Percentiles rank a stretch among this genome's conserved stretches.
These are phyloP conservation scores for Drosophila diplacantha DNA, from an alignment of 2,888 invertebrate species.

Conservation along the genomic window DNA sequence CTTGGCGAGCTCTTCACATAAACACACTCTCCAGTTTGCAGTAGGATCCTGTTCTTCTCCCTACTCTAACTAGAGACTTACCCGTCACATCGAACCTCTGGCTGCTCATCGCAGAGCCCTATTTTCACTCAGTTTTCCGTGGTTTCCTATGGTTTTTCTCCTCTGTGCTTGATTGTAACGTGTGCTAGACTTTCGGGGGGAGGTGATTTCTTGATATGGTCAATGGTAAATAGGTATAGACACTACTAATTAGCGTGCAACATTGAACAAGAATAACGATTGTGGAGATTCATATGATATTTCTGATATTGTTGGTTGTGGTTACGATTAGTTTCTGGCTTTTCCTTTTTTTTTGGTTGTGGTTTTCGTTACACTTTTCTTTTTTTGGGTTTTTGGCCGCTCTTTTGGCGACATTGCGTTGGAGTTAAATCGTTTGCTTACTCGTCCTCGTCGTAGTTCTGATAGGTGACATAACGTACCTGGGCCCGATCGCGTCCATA, in stretches of 20 bases:
- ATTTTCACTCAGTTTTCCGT: slow-evolving; percentile 3
- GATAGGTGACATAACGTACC: slow-evolving; percentile 96
- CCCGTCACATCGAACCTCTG: slow-evolving; percentile 37
- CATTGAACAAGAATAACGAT: slow-evolving; percentile 54
- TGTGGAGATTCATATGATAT: slow-evolving; percentile 76
- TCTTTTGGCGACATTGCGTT: slow-evolving; percentile 55
- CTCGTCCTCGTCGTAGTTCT: slow-evolving; percentile 93
- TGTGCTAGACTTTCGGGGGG: slow-evolving; percentile 27
- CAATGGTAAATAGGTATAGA: slow-evolving; percentile 25
- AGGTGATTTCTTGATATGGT: slow-evolving; percentile 41
- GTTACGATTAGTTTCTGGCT: slow-evolving; percentile 30
- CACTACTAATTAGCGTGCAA: slow-evolving; percentile 17
- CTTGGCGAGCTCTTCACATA: slow-evolving; percentile 19
- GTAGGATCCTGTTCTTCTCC: slow-evolving; percentile 17
- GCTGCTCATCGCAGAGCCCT: background rate
- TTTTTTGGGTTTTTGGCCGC: slow-evolving; percentile 59
- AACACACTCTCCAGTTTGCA: slow-evolving; percentile 13
- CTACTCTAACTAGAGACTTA: slow-evolving; percentile 7
- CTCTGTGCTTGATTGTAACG: slow-evolving; percentile 31
- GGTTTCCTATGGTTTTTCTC: slow-evolving; percentile 18
- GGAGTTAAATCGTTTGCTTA: slow-evolving; percentile 70
- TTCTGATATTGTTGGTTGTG: slow-evolving; percentile 78
- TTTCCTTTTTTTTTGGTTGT: slow-evolving; percentile 19
- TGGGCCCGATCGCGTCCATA: slow-evolving; percentile 92
- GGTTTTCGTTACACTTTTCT: slow-evolving; percentile 39